Conservation (phyloP, 1,140 invertebrate species). For the Drosophila mauritiana region DNA sequence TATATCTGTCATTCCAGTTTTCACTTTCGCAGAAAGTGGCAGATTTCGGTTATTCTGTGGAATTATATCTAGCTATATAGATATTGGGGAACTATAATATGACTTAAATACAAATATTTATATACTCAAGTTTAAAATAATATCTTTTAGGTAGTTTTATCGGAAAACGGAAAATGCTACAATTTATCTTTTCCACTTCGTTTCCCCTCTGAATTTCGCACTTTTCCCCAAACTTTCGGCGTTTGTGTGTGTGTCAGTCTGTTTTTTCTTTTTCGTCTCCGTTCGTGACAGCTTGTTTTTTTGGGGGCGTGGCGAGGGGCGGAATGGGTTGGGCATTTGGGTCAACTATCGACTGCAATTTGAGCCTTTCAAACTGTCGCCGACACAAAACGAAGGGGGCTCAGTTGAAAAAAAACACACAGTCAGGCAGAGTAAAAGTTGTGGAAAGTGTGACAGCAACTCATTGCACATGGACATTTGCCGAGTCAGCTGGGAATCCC, state of each 20-base stretch:
- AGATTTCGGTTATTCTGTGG: background rate
- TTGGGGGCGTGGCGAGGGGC: background rate
- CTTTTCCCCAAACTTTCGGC: constrained; percentile 9
- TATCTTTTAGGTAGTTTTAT: background rate
- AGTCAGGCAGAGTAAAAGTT: constrained; percentile 20
- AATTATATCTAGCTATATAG: too few species aligned
- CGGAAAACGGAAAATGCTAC: background rate
- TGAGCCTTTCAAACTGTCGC: constrained; percentile 69
- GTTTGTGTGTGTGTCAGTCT: constrained; percentile 20
- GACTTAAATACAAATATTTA: too few species aligned
- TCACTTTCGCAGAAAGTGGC: background rate
- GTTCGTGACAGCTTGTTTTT: constrained; percentile 52
- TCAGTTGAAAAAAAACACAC: background rate
- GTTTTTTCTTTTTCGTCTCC: constrained; percentile 37
- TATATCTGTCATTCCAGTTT: constrained; percentile 1
- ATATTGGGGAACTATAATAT: too few species aligned
- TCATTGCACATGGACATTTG: constrained; percentile 58
- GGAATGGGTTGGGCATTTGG: constrained; percentile 48
- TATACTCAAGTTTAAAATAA: too few species aligned
- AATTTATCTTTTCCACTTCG: background rate
- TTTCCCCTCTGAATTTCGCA: constrained; percentile 13
- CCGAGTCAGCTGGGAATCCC: constrained; percentile 36
- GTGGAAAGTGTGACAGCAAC: constrained; percentile 56
- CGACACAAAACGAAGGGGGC: constrained; percentile 35
- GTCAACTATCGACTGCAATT: constrained; percentile 78